Evolutionary conservation across 2,888 invertebrate species (phyloP).

Genomic region (Temnothorax ravouxi): DNA sequence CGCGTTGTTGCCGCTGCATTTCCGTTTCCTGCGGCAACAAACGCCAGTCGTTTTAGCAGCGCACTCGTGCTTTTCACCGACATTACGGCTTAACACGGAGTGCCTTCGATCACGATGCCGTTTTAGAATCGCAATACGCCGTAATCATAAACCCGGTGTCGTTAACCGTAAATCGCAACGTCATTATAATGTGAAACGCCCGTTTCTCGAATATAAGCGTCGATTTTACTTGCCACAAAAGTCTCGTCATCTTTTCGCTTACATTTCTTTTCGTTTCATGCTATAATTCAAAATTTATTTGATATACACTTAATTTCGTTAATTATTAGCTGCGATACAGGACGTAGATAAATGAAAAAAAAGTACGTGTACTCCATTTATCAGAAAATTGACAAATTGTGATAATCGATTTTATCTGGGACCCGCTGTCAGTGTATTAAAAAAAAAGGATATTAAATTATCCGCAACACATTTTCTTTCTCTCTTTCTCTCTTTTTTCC

Average conservation of each 20-base stretch:
- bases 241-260: neutral
- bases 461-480: neutral
- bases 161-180: constrained; percentile 1
- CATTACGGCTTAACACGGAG: constrained; percentile 39
- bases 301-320: neutral
- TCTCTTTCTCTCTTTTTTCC: neutral
- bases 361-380: neutral
- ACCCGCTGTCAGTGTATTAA: neutral
- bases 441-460: neutral
- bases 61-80: constrained; percentile 28
- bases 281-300: neutral
- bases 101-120: constrained; percentile 40
- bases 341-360: neutral
- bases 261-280: neutral
- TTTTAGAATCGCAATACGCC: constrained; percentile 16
- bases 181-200: constrained; percentile 9
- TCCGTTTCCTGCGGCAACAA: constrained; percentile 44
- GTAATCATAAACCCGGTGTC: constrained; percentile 38
- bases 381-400: constrained; percentile 7
- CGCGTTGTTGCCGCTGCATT: constrained; percentile 44
- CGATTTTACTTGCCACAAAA: neutral
- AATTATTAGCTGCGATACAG: neutral
- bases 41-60: constrained; percentile 47
- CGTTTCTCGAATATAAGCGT: neutral
- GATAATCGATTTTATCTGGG: neutral